Percentiles rank a stretch among this genome's conserved stretches.
Conservation (phyloP, 2,113 vertebrate genomes). For the Anser cygnoides region DNA sequence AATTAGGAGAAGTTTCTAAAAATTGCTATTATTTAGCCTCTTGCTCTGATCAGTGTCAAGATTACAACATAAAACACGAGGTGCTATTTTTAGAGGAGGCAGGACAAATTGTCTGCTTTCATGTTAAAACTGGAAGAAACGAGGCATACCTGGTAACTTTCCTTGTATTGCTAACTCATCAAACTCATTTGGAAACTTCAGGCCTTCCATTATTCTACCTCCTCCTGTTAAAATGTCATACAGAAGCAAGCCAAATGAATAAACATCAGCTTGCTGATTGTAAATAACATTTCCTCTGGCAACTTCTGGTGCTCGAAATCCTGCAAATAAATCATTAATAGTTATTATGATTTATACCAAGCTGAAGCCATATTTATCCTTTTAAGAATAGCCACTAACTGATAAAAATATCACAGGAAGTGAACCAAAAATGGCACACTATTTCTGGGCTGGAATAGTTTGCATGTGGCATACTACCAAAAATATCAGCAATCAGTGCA, state of each 20-base stretch:
- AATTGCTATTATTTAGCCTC: background rate
- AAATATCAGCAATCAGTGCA: background rate
- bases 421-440: background rate
- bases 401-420: conserved; percentile 14
- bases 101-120: background rate
- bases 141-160: conserved; percentile 88
- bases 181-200: conserved; percentile 98
- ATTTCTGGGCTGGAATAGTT: conserved; percentile 1
- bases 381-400: background rate
- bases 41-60: background rate
- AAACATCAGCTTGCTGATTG: conserved; percentile 95
- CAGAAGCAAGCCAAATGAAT: conserved; percentile 94
- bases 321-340: conserved; percentile 69
- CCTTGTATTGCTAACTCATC: conserved; percentile 93
- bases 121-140: background rate
- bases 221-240: conserved; percentile 95
- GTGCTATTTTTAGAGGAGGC: background rate
- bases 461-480: background rate
- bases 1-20: background rate
- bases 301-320: conserved; percentile 95
- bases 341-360: background rate
- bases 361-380: background rate
- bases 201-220: conserved; percentile 90
- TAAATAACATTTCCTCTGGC: conserved; percentile 95
- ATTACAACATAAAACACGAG: background rate